A percentile compares a stretch with the other conserved stretches of the same genome.
Conservation (phyloP, 1,140 invertebrate species). For the Drosophila pruinosa region DNA sequence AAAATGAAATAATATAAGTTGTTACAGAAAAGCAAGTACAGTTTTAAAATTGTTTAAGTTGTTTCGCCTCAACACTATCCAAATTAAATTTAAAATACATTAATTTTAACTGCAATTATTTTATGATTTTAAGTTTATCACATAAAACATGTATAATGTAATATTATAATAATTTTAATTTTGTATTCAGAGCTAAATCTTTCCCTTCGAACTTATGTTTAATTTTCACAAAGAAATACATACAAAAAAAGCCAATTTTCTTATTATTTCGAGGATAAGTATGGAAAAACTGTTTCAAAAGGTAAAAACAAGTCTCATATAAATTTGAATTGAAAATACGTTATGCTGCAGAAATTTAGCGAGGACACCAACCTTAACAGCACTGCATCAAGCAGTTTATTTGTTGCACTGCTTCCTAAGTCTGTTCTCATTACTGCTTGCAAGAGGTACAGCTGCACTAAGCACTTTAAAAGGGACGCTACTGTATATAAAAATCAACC, state of each 20-base stretch:
- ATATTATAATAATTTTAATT: constrained; percentile 35
- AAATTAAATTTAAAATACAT: constrained; percentile 13
- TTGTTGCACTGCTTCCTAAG: background rate
- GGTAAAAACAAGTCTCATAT: too few relatives aligned
- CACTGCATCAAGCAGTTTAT: background rate
- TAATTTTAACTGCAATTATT: constrained; percentile 29
- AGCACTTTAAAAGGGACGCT: background rate
- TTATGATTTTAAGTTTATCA: constrained; percentile 33
- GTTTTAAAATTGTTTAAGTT: constrained; percentile 17
- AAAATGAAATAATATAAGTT: constrained; percentile 8
- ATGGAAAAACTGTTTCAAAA: too few relatives aligned
- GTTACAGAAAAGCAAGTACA: constrained; percentile 17
- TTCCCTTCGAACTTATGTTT: constrained; percentile 45
- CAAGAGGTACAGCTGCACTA: too few relatives aligned
- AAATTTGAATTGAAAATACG: background rate
- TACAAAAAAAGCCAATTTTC: constrained; percentile 5
- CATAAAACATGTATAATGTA: constrained; percentile 28
- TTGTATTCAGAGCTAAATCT: constrained; percentile 33
- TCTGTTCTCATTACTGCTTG: background rate
- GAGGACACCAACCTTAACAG: background rate
- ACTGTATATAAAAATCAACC: background rate
- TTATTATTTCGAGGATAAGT: background rate
- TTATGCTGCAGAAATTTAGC: background rate
- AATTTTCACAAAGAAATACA: constrained; percentile 37
- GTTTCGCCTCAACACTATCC: constrained; percentile 8